Evolutionary conservation across 1,140 invertebrate genomes (phyloP), one percentile per base, ranked within the genome.

Genomic region (Lepidurus arcticus): DNA sequence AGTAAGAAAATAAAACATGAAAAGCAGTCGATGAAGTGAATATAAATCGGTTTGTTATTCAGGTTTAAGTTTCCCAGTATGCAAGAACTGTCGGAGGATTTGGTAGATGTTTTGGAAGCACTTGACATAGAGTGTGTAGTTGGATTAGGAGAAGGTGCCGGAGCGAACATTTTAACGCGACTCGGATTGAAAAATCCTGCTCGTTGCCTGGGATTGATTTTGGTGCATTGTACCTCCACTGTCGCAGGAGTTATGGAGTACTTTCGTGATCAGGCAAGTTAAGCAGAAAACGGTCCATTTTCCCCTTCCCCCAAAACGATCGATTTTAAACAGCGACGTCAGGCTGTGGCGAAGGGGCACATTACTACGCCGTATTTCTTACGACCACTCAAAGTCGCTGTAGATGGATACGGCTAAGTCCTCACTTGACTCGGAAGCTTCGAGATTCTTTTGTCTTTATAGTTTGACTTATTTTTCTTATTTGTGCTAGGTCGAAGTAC

Each of bases 201-300:
- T 7, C 87, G 93, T 44, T 89, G 90, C 21, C 85, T 94, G 34
- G 94, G 93, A 7, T 87, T 94, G 5, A 90, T 93, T 81, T 87
- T 96, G 76, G 92, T 97, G 81, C 94, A 97, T 86, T 94, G 93
- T 83, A 96, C 94, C 0, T 92, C 91, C 34, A 94, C 93, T 74
- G 92, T 93, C 26, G 93, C 93, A 11, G 92, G 92, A 11, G 92
- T 96, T 44, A 90, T 94, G 84, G 94, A 96, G 83, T 92, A 92
- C 80, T 91, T 96, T 84, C 92, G 93, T 82, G 92, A 92, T 82
- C 91, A 94, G 88, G 92, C 93, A 82, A 80, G 81, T 80, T 75
- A 7, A 21, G 53, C 53, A 2, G 10, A 16, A 16, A 34, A 34
- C 34, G 10, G 45, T 47, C 16, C 10, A 42, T 74, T 34, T 10